A percentile compares a stretch with the other conserved stretches of the same genome.
Conservation (phyloP, 1,140 invertebrate genomes). For the Pollicipes pollicipes region DNA sequence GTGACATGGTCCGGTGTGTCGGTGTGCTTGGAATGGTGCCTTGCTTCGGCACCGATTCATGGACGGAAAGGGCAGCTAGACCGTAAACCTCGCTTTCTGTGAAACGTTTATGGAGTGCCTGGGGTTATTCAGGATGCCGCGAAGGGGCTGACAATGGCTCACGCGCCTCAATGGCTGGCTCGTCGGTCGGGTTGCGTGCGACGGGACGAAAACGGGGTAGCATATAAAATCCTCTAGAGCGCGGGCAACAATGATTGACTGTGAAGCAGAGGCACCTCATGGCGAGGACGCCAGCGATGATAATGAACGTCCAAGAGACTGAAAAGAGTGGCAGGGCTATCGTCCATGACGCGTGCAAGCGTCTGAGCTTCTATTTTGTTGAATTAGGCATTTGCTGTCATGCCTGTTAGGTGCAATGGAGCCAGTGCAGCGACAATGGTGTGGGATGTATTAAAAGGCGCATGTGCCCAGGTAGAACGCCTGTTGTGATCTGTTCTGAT, state of each 20-base stretch:
- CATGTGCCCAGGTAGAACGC: background rate
- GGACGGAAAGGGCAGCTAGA: too few relatives aligned
- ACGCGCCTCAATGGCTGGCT: background rate
- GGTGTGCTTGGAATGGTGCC: too few relatives aligned
- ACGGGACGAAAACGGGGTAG: background rate
- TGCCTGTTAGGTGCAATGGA: background rate
- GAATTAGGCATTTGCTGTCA: background rate
- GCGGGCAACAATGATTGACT: background rate
- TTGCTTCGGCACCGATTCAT: too few relatives aligned
- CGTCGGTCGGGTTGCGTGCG: background rate
- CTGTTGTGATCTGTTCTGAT: background rate
- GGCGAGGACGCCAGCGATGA: background rate
- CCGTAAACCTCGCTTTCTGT: too few relatives aligned
- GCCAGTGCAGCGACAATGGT: background rate
- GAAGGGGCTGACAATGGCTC: too few relatives aligned
- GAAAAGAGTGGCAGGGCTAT: background rate
- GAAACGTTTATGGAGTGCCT: too few relatives aligned
- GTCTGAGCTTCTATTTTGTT: background rate
- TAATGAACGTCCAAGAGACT: background rate
- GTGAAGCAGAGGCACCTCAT: background rate
- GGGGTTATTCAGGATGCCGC: too few relatives aligned
- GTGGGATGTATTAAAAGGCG: background rate
- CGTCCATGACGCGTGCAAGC: background rate
- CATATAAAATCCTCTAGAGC: background rate
- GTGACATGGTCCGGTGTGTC: too few relatives aligned